Base-by-base conservation (phyloP, 2,113 vertebrate species). In the Psittacus erithacus region DNA sequence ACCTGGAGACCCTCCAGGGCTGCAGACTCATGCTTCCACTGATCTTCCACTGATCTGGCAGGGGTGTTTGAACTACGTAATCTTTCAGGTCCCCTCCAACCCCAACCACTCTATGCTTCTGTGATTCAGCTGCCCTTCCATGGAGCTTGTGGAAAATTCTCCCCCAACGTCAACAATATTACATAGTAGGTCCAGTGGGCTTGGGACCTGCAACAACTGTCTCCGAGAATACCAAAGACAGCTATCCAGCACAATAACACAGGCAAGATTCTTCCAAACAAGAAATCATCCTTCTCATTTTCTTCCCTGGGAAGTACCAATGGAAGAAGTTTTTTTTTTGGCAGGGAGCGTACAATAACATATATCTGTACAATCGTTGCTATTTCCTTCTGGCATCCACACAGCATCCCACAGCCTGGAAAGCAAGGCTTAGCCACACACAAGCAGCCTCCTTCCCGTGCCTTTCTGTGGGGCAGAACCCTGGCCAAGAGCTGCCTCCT, bases 391-490 rank as follows among this genome's bases (percentile, higher is more conserved):
- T 77, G 81, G 44, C 29, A n/a, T 43, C 20, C 35, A 11, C 53
- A 69, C 23, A 64, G 71, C 47, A 92, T 18, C 76, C 39, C 80
- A 47, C 22, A 80, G 63, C 47, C 33, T 27, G 53, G 44, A 88
- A 33, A 70, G 35, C 28, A 64, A 84, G 41, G 38, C 41, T 41
- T 64, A 81, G 59, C 20, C 22, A 46, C 0, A 46, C 0, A 0
- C 1, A 1, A 50, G 11, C 38, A 49, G 44, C n/a, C 17, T 10
- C 78, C 64, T 55, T 74, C 17, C 38, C 55, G n/a, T 31, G 49
- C 6, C 24, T 17, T 73, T 29, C 64, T 35, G 31, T 4, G 9
- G 38, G 50, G 11, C 69, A 70, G 60, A 57, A 23, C 60, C 64
- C 33, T 35, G 20, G 73, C 27, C 8, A 2, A 91, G 64, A 86